Conservation (phyloP, 2,797 vertebrate genomes). For the Eurystomus glaucurus region DNA sequence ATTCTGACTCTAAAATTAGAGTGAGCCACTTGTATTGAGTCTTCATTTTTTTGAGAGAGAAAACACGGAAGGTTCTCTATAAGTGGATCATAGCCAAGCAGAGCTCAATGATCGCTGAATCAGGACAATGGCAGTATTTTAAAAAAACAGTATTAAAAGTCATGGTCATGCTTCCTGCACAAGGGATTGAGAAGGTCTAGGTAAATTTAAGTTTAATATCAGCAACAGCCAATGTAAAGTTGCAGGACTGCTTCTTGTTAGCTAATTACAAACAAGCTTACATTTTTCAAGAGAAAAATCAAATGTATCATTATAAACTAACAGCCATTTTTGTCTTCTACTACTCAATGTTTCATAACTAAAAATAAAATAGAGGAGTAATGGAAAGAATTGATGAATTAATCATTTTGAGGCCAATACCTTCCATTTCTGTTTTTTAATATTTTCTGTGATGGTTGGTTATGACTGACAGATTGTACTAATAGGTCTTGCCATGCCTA, state of each 20-base stretch:
- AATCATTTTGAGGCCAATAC: not conserved
- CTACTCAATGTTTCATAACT: not conserved
- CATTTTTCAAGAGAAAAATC: not conserved
- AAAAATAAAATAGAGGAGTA: not conserved
- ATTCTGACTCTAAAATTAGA: not conserved
- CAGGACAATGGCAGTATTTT: not conserved
- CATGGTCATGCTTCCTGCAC: not conserved
- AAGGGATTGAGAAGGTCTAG: not conserved
- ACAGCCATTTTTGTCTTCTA: not conserved
- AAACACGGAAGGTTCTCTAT: not conserved
- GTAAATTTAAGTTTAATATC: not conserved
- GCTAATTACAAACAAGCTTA: not conserved
- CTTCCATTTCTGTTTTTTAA: not conserved
- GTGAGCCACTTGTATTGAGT: accelerated
- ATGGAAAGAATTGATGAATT: not conserved
- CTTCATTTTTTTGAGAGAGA: not conserved
- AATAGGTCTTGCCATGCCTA: not conserved
- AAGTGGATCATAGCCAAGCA: not conserved
- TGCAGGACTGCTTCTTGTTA: not conserved
- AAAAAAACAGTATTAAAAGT: not conserved
- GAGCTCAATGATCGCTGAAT: not conserved
- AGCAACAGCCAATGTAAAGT: not conserved
- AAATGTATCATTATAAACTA: not conserved
- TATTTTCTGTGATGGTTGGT: not conserved
- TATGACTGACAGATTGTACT: not conserved